A percentile compares a stretch with the other conserved stretches of the same genome.
Evolutionary conservation across 64 coral and sea anemone genomes (phyloP).

Genomic region (Trachythela sp.): DNA sequence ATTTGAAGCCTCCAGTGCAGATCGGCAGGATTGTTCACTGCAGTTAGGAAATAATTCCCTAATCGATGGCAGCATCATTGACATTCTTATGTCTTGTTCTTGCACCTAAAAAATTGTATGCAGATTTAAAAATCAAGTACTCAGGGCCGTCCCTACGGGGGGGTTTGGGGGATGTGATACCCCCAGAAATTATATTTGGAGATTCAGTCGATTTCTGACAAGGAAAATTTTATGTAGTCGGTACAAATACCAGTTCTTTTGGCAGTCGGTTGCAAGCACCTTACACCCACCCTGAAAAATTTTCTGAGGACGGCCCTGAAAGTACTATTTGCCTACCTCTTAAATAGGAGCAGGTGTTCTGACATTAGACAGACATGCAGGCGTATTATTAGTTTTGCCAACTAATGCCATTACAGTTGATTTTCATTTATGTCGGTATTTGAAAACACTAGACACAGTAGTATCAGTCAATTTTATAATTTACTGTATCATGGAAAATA

Average conservation of each 20-base stretch:
- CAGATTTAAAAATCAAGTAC: constrained; percentile 6
- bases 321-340: neutral
- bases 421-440: neutral
- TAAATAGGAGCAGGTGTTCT: neutral
- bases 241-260: too few relatives aligned
- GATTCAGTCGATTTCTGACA: too few relatives aligned
- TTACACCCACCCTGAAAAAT: too few relatives aligned
- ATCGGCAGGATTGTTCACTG: constrained; percentile 17
- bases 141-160: too few relatives aligned
- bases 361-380: constrained; percentile 7
- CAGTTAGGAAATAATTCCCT: constrained; percentile 17
- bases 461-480: neutral
- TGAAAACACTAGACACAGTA: neutral
- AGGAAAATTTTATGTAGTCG: too few relatives aligned
- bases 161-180: too few relatives aligned
- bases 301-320: too few relatives aligned
- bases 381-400: constrained; percentile 11
- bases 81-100: constrained; percentile 26
- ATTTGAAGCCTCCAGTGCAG: neutral
- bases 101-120: constrained; percentile 18
- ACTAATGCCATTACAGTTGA: neutral
- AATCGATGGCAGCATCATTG: constrained; percentile 21
- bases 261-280: too few relatives aligned
- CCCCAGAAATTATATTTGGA: too few relatives aligned
- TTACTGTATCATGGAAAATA: neutral